Percentiles rank a stretch among this genome's conserved stretches.
These are phyloP conservation scores for Orchestes rusci DNA, from an alignment of 2,888 invertebrate species.

Conservation along the genomic window DNA sequence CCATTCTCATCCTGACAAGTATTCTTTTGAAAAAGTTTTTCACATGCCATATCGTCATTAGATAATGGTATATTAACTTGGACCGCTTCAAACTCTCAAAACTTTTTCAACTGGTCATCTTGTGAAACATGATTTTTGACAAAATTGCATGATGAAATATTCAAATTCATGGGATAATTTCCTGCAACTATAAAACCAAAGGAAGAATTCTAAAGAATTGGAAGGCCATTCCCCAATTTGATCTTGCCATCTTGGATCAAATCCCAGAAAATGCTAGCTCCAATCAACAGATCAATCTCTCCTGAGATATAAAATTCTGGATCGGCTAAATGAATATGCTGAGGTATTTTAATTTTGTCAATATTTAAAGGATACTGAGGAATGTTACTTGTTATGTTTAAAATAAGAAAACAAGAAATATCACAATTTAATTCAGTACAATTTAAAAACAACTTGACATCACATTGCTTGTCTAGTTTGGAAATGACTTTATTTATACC, in stretches of 20 bases:
- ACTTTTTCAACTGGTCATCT: slow-evolving; percentile 15
- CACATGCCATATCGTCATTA: slow-evolving; percentile 10
- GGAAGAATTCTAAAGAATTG: slow-evolving; percentile 13
- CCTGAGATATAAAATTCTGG: slow-evolving; percentile 10
- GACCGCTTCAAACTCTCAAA: slow-evolving; percentile 10
- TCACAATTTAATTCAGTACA: slow-evolving; percentile 2
- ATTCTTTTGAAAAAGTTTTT: slow-evolving; percentile 7
- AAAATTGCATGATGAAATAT: slow-evolving; percentile 13
- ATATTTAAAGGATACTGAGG: slow-evolving; percentile 5
- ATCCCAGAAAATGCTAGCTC: slow-evolving; percentile 20
- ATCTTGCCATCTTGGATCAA: slow-evolving; percentile 13
- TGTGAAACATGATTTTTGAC: slow-evolving; percentile 11
- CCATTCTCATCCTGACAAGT: slow-evolving; percentile 2
- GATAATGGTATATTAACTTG: background rate
- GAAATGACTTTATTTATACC: slow-evolving; percentile 1
- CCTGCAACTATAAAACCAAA: slow-evolving; percentile 16
- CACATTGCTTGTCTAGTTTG: background rate
- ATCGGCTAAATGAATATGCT: slow-evolving; percentile 14
- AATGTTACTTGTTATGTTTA: slow-evolving; percentile 8
- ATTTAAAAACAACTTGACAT: slow-evolving; percentile 1
- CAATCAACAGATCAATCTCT: slow-evolving; percentile 17
- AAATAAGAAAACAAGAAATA: slow-evolving; percentile 12
- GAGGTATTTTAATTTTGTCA: slow-evolving; percentile 6
- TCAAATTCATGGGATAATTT: background rate
- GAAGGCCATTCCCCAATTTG: slow-evolving; percentile 9